These are phyloP conservation scores for Agrypnus murinus DNA, from an alignment of 2,888 invertebrate species.

Conservation along the genomic window DNA sequence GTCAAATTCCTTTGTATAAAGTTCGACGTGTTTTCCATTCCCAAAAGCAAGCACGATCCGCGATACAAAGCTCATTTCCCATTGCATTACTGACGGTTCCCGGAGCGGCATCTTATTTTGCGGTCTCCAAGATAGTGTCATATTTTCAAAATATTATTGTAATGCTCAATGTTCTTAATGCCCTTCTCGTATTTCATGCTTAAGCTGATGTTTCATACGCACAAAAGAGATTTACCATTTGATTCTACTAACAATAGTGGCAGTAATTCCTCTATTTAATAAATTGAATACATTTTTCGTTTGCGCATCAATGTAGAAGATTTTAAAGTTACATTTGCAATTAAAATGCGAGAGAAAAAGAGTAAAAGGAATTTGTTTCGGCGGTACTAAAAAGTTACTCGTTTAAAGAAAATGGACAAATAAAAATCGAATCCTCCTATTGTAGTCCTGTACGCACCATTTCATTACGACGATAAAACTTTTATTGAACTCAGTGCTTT, in stretches of 20 bases:
- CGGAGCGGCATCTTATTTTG: slow-evolving; percentile 41
- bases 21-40: slow-evolving; percentile 47
- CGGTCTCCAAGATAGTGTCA: slow-evolving; percentile 39
- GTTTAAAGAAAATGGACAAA: slow-evolving; percentile 3
- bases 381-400: slow-evolving; percentile 2
- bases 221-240: too few relatives aligned
- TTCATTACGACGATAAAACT: slow-evolving; percentile 17
- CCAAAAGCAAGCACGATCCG: slow-evolving; percentile 47
- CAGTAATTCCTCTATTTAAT: not conserved
- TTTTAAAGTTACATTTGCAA: too few relatives aligned
- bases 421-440: slow-evolving; percentile 20
- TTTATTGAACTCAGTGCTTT: slow-evolving; percentile 22
- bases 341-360: too few relatives aligned
- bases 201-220: too few relatives aligned
- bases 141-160: slow-evolving; percentile 21
- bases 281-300: not conserved
- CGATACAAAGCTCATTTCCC: slow-evolving; percentile 51
- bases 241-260: not conserved
- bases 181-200: slow-evolving; percentile 10
- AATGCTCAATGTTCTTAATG: slow-evolving; percentile 10
- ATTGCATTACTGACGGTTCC: slow-evolving; percentile 47
- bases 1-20: slow-evolving; percentile 48
- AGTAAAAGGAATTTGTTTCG: slow-evolving; percentile 4
- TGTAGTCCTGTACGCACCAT: slow-evolving; percentile 23
- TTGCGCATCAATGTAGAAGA: not conserved